A percentile compares a stretch with the other conserved stretches of the same genome.
These are phyloP conservation scores for Zelleria hepariella DNA, from an alignment of 2,888 invertebrate genomes.

Conservation along the genomic window DNA sequence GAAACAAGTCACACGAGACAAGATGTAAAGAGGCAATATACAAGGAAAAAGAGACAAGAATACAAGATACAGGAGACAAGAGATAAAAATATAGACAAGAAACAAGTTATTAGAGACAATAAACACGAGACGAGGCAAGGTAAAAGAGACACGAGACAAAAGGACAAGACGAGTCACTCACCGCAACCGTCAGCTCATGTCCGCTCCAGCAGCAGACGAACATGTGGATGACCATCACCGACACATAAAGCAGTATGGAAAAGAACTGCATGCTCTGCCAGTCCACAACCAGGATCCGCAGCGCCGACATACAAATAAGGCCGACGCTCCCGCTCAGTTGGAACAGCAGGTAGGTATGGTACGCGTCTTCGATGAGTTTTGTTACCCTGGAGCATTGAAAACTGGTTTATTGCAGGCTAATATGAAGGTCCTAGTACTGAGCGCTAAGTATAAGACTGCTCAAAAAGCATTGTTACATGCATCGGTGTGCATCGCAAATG, in stretches of 20 bases:
- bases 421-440: no score
- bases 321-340: conserved; percentile 67
- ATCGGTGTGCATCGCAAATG: no score
- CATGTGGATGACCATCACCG: conserved; percentile 64
- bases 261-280: conserved; percentile 57
- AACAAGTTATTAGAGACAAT: no score
- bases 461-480: no score
- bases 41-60: no score
- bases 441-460: no score
- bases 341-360: conserved; percentile 62
- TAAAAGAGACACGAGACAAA: background rate
- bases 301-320: conserved; percentile 57
- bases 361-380: conserved; percentile 52
- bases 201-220: conserved; percentile 71
- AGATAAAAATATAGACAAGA: no score
- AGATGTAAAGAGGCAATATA: no score
- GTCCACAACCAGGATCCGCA: conserved; percentile 44
- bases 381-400: conserved; percentile 60
- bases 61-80: no score
- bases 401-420: no score
- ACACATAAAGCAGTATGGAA: conserved; percentile 47
- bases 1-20: no score
- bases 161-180: conserved; percentile 19
- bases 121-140: no score
- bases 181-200: conserved; percentile 59